phyloP scores from a whole-genome alignment of 2,888 invertebrate genomes.

The Dynastes grantii region DNA sequence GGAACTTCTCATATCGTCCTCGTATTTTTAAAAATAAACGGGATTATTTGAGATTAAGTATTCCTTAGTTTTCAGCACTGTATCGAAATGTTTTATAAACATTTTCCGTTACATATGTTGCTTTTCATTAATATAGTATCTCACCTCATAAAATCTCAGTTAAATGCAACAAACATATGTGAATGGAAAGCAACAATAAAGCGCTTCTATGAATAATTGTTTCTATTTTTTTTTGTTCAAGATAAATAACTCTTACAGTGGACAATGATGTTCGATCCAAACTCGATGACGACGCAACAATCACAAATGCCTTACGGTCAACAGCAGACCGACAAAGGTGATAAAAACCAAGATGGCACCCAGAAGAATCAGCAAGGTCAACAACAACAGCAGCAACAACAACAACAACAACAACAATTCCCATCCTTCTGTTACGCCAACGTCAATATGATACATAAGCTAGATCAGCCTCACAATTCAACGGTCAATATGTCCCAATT shows the following conservation, averaged over 20 bases:
- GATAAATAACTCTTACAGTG: conserved; percentile 18
- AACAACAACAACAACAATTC: conserved; percentile 69
- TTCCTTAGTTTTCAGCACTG: too few species aligned
- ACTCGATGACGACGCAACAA: conserved; percentile 69
- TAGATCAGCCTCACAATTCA: conserved; percentile 67
- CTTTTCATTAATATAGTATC: too few species aligned
- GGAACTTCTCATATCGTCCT: too few species aligned
- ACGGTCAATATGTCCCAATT: conserved; percentile 82
- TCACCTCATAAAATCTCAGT: too few species aligned
- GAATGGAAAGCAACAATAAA: too few species aligned
- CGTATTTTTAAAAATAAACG: too few species aligned
- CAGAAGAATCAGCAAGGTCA: conserved; percentile 58
- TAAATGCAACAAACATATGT: too few species aligned
- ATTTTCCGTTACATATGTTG: too few species aligned
- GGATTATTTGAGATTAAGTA: too few species aligned
- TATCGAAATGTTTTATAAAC: too few species aligned
- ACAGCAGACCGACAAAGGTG: conserved; percentile 50
- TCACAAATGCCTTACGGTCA: conserved; percentile 66
- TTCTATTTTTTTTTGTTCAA: too few species aligned
- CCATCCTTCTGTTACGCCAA: conserved; percentile 82
- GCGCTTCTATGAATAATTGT: too few species aligned
- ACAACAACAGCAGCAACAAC: conserved; percentile 62
- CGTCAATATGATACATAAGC: conserved; percentile 80
- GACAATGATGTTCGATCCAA: conserved; percentile 69
- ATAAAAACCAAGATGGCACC: conserved; percentile 50